These are phyloP conservation scores for Berghia stephanieae DNA, from an alignment of 1,140 invertebrate species.

Conservation along the genomic window DNA sequence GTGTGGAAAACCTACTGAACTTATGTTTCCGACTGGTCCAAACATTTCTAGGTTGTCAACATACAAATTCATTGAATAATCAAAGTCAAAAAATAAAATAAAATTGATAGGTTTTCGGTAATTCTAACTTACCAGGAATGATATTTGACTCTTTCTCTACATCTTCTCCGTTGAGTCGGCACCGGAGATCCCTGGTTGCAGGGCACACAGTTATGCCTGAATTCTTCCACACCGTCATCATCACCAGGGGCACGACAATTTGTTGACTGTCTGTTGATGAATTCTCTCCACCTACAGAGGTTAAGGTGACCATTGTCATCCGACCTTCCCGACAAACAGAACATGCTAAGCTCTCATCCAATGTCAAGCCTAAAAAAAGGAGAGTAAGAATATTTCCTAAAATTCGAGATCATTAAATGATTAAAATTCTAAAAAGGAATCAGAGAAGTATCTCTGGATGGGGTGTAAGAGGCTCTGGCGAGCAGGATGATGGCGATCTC, in stretches of 20 bases:
- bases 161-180: conserved; percentile 22
- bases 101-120: too few species aligned
- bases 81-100: too few species aligned
- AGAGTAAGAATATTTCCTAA: neutral
- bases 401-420: too few species aligned
- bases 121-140: conserved; percentile 27
- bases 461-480: too few species aligned
- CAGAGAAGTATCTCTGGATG: too few species aligned
- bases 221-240: conserved; percentile 27
- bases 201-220: conserved; percentile 22
- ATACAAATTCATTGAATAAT: too few species aligned
- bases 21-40: too few species aligned
- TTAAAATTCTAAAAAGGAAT: too few species aligned
- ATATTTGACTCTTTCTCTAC: conserved; percentile 17
- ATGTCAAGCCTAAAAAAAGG: conserved; percentile 15
- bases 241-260: conserved; percentile 23
- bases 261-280: too few species aligned
- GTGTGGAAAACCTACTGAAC: too few species aligned
- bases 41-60: too few species aligned
- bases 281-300: neutral
- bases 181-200: conserved; percentile 24
- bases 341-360: conserved; percentile 23
- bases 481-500: too few species aligned
- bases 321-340: neutral
- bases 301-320: neutral